Percentiles rank a stretch among this genome's conserved stretches.
These are phyloP conservation scores for Scaptomyza tumidula DNA, from an alignment of 2,888 invertebrate species.

Conservation along the genomic window DNA sequence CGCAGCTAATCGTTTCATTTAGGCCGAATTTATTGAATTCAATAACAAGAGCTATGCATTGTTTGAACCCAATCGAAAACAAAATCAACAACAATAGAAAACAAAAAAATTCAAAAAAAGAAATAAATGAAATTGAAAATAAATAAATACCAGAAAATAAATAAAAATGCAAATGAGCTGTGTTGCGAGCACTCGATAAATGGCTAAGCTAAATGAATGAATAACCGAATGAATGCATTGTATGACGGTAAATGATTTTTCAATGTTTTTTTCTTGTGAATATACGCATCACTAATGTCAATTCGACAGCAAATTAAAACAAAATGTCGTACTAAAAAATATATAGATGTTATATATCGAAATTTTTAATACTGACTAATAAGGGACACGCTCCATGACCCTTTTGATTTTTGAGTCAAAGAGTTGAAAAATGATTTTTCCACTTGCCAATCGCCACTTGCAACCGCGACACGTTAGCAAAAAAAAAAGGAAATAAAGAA, in stretches of 20 bases:
- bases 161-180: slow-evolving; percentile 35
- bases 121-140: not conserved
- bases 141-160: slow-evolving; percentile 4
- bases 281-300: slow-evolving; percentile 12
- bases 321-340: slow-evolving; percentile 34
- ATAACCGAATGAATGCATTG: slow-evolving; percentile 19
- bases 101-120: slow-evolving; percentile 12
- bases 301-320: slow-evolving; percentile 65
- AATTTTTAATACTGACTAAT: slow-evolving; percentile 36
- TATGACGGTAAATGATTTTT: slow-evolving; percentile 19
- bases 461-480: slow-evolving; percentile 80
- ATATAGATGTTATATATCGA: not conserved
- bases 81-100: slow-evolving; percentile 15
- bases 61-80: slow-evolving; percentile 9
- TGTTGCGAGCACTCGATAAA: slow-evolving; percentile 36
- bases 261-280: slow-evolving; percentile 22
- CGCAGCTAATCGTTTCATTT: slow-evolving; percentile 30
- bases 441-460: slow-evolving; percentile 19
- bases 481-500: slow-evolving; percentile 24
- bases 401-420: slow-evolving; percentile 22
- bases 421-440: slow-evolving; percentile 49
- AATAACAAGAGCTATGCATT: slow-evolving; percentile 19
- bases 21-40: slow-evolving; percentile 20
- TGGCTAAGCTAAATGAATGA: slow-evolving; percentile 16
- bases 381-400: slow-evolving; percentile 23